phyloP scores from a whole-genome alignment of 2,888 invertebrate species.

The Dryococelus australis region DNA sequence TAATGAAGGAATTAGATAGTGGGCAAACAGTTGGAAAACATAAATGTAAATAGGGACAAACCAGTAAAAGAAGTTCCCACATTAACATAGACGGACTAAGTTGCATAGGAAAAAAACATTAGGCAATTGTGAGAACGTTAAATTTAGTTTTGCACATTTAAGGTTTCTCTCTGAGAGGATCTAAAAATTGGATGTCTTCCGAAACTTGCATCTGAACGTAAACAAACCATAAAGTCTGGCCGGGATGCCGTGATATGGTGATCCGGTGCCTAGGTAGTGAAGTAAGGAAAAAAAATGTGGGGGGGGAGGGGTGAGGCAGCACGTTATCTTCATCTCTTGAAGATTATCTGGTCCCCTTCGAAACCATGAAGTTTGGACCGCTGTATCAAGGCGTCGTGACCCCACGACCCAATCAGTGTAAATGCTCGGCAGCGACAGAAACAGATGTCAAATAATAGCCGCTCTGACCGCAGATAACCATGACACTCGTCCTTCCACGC shows the following conservation, averaged over 20 bases:
- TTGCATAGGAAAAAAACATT: too few species aligned
- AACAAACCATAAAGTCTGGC: slow-evolving; percentile 28
- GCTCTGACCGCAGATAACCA: background rate
- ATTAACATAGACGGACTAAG: too few species aligned
- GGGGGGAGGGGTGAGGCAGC: background rate
- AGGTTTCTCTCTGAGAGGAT: background rate
- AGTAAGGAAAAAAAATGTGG: background rate
- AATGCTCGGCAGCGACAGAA: background rate
- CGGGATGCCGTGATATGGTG: slow-evolving; percentile 5
- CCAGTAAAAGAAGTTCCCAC: too few species aligned
- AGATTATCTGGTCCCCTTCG: background rate
- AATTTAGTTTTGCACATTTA: background rate
- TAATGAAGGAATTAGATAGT: too few species aligned
- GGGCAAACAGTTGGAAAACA: too few species aligned
- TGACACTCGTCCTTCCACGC: background rate
- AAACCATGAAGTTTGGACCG: background rate
- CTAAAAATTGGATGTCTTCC: background rate
- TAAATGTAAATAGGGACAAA: too few species aligned
- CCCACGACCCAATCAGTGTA: background rate
- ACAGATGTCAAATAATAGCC: background rate
- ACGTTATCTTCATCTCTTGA: background rate
- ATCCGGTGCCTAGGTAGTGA: background rate
- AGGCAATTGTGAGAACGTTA: too few species aligned
- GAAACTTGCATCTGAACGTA: background rate
- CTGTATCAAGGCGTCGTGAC: background rate